Conservation (phyloP, 2,797 vertebrate genomes). For the Clamator glandarius region DNA sequence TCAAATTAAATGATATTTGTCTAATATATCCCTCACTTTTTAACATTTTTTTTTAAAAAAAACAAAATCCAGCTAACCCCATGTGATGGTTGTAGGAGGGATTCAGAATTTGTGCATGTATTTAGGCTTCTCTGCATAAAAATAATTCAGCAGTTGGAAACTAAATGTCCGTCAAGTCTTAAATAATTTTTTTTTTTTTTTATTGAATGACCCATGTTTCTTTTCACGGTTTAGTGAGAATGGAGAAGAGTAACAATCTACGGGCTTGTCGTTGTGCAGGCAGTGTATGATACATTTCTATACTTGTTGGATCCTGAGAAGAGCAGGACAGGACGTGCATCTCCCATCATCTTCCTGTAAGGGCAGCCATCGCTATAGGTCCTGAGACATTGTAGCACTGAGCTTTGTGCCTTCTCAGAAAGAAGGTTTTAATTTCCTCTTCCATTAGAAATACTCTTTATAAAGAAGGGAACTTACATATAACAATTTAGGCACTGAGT, state of each 20-base stretch:
- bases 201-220: neutral
- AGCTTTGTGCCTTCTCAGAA: neutral
- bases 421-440: neutral
- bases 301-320: neutral
- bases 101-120: neutral
- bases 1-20: neutral
- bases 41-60: neutral
- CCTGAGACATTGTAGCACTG: neutral
- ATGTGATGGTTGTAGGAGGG: neutral
- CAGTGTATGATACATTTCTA: neutral
- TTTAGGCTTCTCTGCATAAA: neutral
- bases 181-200: slow-evolving; percentile 6
- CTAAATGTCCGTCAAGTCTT: neutral
- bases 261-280: neutral
- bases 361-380: neutral
- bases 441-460: neutral
- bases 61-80: neutral
- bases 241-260: neutral
- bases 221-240: neutral
- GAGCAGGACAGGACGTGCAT: neutral
- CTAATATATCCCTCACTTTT: neutral
- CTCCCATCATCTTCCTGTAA: neutral
- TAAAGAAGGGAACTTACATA: neutral
- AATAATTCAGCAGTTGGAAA: neutral
- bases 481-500: neutral